Evolutionary conservation across 2,888 invertebrate species (phyloP), one percentile per base, ranked within the genome.

Genomic region (Zaprionus obscuricornis): DNA sequence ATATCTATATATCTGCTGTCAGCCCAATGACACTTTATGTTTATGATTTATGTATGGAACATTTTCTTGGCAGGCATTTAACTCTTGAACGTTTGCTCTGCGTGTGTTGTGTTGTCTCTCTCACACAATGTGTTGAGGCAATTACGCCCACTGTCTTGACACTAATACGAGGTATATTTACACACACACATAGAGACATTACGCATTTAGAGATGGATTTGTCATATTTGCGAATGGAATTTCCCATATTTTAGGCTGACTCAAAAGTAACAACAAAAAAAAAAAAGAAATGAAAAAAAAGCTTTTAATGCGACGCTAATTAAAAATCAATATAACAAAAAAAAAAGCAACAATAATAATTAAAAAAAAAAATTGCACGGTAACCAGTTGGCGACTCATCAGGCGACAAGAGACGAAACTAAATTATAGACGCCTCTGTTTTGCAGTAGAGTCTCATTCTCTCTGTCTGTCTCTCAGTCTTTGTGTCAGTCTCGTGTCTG

Each of bases 81-180:
- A 66, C 73, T 58, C 39, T 34, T 13, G 16, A 17, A 11, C 20
- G 14, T 10, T 14, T 5, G 22, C 34, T 6, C 16, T 16, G 14
- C 13, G 52, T 63, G 37, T 55, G 4, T 7, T 7, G 59, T 50
- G 70, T 55, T 55, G 50, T 55, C 10, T 26, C 26, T 26, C 16
- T n/a, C 16, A 63, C 16, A 62, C 68, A 71, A 72, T 66, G 74
- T 77, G 76, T 83, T 74, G 83, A 68, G 78, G 78, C 78, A 78
- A 78, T 79, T 78, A 78, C 78, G 83, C 78, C 78, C 79, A 79
- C 78, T n/a, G 26, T 20, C 57, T n/a, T 50, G 57, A 56, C 49
- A 29, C 50, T 63, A 55, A 55, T 63, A 33, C 55, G 29, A 47
- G 3, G 26, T 13, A 27, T 40, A 22, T n/a, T 46, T 24, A 5